Evolutionary conservation across 1,140 invertebrate genomes (phyloP).

Genomic region (Hyles euphorbiae): DNA sequence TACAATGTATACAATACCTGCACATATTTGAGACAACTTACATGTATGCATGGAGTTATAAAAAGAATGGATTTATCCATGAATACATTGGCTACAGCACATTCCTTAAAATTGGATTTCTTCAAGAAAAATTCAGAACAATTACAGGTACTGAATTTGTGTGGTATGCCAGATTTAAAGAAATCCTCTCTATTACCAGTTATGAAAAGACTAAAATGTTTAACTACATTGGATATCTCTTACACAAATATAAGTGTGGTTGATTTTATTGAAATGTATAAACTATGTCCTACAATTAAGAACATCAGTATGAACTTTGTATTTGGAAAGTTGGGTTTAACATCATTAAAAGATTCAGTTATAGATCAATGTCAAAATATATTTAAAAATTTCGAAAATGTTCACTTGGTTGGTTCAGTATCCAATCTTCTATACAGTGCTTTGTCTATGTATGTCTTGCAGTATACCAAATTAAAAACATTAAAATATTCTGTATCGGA

Average conservation of each 20-base stretch:
- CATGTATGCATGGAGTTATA: constrained; percentile 26
- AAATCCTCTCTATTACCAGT: constrained; percentile 31
- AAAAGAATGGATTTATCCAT: constrained; percentile 33
- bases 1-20: constrained; percentile 34
- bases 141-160: constrained; percentile 38
- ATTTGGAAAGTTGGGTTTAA: constrained; percentile 18
- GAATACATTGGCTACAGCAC: constrained; percentile 31
- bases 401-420: constrained; percentile 42
- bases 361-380: constrained; percentile 31
- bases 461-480: constrained; percentile 26
- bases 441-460: constrained; percentile 28
- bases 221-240: constrained; percentile 45
- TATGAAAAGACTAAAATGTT: constrained; percentile 34
- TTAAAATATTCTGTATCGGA: constrained; percentile 31
- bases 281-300: constrained; percentile 40
- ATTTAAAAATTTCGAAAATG: constrained; percentile 42
- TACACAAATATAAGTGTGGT: constrained; percentile 42
- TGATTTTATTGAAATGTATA: constrained; percentile 42
- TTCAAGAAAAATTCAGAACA: constrained; percentile 38
- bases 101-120: constrained; percentile 31
- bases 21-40: constrained; percentile 25
- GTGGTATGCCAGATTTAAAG: constrained; percentile 35
- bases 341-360: constrained; percentile 11
- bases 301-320: constrained; percentile 41
- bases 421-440: constrained; percentile 33